Evolutionary conservation across 2,888 invertebrate species (phyloP).

Genomic region (Bembecia ichneumoniformis): DNA sequence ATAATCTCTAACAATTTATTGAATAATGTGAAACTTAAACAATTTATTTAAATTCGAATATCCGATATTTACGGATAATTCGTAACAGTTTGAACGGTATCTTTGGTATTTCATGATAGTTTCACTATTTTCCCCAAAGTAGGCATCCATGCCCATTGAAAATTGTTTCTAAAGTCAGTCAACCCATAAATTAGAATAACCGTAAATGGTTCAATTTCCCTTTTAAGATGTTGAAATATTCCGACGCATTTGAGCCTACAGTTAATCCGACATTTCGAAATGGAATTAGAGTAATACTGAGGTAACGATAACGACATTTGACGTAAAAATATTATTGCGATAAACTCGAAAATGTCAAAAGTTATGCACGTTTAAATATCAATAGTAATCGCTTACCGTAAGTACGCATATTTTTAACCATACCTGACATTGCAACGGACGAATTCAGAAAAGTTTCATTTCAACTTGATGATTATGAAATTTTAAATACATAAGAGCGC

Average conservation of each 20-base stretch:
- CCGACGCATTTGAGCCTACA: conserved; percentile 53
- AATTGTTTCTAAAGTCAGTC: neutral
- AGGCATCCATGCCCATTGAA: neutral
- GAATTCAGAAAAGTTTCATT: no score
- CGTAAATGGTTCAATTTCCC: conserved; percentile 30
- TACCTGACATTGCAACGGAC: no score
- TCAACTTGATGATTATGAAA: no score
- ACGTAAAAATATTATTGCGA: conserved; percentile 32
- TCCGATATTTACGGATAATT: no score
- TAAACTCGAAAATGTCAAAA: conserved; percentile 44
- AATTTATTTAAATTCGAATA: no score
- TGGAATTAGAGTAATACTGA: conserved; percentile 58
- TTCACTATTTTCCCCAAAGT: no score
- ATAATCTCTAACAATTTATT: no score
- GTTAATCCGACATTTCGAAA: conserved; percentile 56
- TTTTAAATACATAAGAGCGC: no score
- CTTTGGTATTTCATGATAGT: no score
- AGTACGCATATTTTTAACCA: no score
- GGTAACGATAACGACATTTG: conserved; percentile 56
- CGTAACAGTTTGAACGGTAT: no score
- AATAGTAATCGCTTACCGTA: conserved; percentile 28
- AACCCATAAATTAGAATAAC: neutral
- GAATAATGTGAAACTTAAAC: no score
- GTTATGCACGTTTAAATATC: conserved; percentile 45
- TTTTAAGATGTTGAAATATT: conserved; percentile 66